Conservation (phyloP, 2,888 invertebrate species). For the Chrysotoxum bicinctum region DNA sequence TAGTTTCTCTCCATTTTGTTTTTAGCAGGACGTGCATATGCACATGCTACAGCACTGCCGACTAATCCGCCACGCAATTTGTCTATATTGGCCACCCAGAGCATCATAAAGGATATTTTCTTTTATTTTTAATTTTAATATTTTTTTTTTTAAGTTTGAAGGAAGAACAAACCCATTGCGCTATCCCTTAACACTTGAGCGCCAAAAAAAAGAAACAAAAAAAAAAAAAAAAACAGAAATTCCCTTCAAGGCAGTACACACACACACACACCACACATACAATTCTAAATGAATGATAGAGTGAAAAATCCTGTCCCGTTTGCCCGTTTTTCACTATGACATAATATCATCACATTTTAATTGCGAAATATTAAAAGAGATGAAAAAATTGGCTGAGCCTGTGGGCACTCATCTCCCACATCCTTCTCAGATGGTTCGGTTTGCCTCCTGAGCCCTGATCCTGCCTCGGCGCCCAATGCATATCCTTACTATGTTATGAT, state of each 20-base stretch:
- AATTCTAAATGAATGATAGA: constrained; percentile 68
- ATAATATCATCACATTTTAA: constrained; percentile 73
- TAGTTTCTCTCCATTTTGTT: constrained; percentile 16
- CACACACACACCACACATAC: constrained; percentile 16
- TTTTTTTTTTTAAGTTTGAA: constrained; percentile 11
- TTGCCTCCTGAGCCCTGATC: constrained; percentile 36
- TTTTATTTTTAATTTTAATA: constrained; percentile 18
- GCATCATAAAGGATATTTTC: constrained; percentile 23
- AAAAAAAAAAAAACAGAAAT: constrained; percentile 1
- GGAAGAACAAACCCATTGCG: constrained; percentile 27
- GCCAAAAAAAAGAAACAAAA: constrained; percentile 35
- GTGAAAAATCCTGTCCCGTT: constrained; percentile 72
- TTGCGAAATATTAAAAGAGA: constrained; percentile 73
- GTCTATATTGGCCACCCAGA: constrained; percentile 41
- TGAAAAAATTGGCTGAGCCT: constrained; percentile 73
- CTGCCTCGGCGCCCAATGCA: constrained; percentile 25
- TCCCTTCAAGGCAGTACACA: constrained; percentile 43
- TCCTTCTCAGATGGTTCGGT: constrained; percentile 31
- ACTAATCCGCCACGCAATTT: constrained; percentile 69
- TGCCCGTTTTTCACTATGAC: constrained; percentile 72
- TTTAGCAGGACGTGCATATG: constrained; percentile 6
- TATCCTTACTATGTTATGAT: constrained; percentile 39
- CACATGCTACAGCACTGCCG: background rate
- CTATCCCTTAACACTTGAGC: constrained; percentile 66
- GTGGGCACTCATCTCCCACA: constrained; percentile 66